These are phyloP conservation scores for Notolepis coatsorum DNA, from an alignment of 2,797 vertebrate genomes.

Conservation along the genomic window DNA sequence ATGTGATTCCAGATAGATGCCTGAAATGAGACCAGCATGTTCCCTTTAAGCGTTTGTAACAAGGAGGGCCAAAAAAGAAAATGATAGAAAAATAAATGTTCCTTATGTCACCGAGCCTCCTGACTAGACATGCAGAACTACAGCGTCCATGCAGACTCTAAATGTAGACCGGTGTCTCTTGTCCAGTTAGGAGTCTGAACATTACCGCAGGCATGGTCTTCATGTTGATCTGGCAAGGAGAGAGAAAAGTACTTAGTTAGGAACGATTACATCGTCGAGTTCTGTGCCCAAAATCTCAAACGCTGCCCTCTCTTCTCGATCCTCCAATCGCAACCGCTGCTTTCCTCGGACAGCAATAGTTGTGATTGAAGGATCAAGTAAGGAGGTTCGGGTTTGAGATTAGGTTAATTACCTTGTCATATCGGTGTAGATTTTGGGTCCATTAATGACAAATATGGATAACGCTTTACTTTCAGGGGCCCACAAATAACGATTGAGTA, in stretches of 20 bases:
- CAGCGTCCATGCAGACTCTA: conserved; percentile 73
- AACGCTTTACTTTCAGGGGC: too few relatives aligned
- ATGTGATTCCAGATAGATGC: conserved; percentile 74
- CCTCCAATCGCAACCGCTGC: too few relatives aligned
- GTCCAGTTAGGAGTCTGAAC: conserved; percentile 96
- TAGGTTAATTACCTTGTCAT: too few relatives aligned
- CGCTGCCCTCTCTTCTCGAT: too few relatives aligned
- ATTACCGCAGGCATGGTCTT: conserved; percentile 93
- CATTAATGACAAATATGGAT: too few relatives aligned
- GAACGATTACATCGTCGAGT: conserved; percentile 22
- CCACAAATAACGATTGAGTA: too few relatives aligned
- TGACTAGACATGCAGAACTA: conserved; percentile 57
- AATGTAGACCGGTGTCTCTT: conserved; percentile 96
- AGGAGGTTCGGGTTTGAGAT: too few relatives aligned
- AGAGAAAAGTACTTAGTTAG: too few relatives aligned
- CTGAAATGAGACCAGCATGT: conserved; percentile 74
- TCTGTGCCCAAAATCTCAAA: conserved; percentile 14
- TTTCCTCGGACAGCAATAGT: too few relatives aligned
- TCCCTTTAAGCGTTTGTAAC: conserved; percentile 71
- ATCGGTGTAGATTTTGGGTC: too few relatives aligned
- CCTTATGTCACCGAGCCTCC: conserved; percentile 49
- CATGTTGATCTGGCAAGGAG: conserved; percentile 83
- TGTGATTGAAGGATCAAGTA: too few relatives aligned
- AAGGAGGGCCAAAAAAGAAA: conserved; percentile 68
- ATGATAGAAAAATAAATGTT: conserved; percentile 78